A percentile compares a stretch with the other conserved stretches of the same genome.
These are phyloP conservation scores for Telmatochromis brachygnathus DNA, from an alignment of 2,113 vertebrate species.

Conservation along the genomic window DNA sequence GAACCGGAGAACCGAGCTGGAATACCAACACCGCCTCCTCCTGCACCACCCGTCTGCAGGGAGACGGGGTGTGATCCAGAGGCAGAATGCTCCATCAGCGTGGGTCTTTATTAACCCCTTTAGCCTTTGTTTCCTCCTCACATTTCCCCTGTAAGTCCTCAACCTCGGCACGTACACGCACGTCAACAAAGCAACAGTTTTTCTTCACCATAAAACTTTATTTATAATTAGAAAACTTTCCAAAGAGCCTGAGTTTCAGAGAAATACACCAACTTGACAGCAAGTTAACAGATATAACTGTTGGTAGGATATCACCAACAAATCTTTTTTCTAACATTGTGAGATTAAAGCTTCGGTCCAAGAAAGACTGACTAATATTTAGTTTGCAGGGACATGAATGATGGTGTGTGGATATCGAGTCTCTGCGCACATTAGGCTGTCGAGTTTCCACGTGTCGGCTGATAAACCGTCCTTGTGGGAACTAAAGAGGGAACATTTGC, in stretches of 20 bases:
- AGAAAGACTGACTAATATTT: background rate
- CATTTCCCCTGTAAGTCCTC: background rate
- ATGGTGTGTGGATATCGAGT: background rate
- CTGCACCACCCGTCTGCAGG: background rate
- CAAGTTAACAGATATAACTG: background rate
- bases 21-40: background rate
- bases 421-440: rapidly evolving
- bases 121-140: background rate
- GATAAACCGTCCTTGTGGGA: background rate
- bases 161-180: background rate
- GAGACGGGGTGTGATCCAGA: background rate
- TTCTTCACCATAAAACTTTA: background rate
- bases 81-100: background rate
- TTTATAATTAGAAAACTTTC: background rate
- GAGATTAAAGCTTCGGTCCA: background rate
- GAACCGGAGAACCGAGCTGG: background rate
- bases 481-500: background rate
- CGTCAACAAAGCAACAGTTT: background rate
- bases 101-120: background rate
- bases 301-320: background rate
- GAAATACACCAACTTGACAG: background rate
- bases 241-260: background rate
- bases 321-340: background rate
- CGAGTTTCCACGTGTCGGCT: background rate
- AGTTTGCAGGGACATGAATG: background rate